Percentiles rank a stretch among this genome's conserved stretches.
Conservation (phyloP, 2,888 invertebrate genomes). For the Drosophila silvestris region DNA sequence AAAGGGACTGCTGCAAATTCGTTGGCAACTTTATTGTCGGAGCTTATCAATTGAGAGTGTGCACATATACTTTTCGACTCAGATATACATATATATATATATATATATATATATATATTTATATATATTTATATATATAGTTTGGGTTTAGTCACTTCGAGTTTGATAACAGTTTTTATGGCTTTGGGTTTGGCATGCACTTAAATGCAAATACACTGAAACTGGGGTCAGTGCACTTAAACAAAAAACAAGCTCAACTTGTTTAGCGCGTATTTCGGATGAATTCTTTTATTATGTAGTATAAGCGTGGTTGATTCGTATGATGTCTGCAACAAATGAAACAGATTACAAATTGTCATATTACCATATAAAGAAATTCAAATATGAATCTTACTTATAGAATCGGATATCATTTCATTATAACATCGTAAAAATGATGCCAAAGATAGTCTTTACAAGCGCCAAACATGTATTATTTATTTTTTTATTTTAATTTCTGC, state of each 20-base stretch:
- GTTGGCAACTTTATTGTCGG: slow-evolving; percentile 19
- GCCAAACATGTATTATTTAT: neutral
- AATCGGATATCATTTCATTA: slow-evolving; percentile 9
- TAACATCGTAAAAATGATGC: neutral
- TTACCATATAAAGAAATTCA: neutral
- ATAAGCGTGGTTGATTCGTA: neutral
- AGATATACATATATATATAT: neutral
- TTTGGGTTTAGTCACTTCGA: slow-evolving; percentile 30
- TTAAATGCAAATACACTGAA: slow-evolving; percentile 39
- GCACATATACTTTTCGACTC: neutral
- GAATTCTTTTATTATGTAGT: neutral
- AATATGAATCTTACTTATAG: neutral
- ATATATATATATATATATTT: neutral
- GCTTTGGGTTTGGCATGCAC: slow-evolving; percentile 34
- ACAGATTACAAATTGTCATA: neutral
- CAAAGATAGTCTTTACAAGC: neutral
- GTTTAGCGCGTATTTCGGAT: neutral
- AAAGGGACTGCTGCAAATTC: slow-evolving; percentile 42
- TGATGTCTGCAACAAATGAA: neutral
- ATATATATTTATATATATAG: slow-evolving; percentile 1
- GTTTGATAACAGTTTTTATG: slow-evolving; percentile 51
- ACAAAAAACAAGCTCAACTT: neutral
- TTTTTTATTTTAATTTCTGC: neutral
- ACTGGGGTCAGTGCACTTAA: slow-evolving; percentile 40
- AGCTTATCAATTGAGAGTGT: slow-evolving; percentile 45